Percentiles rank a stretch among this genome's conserved stretches.
Conservation (phyloP, 2,797 vertebrate genomes). For the Acropternis orthonyx region DNA sequence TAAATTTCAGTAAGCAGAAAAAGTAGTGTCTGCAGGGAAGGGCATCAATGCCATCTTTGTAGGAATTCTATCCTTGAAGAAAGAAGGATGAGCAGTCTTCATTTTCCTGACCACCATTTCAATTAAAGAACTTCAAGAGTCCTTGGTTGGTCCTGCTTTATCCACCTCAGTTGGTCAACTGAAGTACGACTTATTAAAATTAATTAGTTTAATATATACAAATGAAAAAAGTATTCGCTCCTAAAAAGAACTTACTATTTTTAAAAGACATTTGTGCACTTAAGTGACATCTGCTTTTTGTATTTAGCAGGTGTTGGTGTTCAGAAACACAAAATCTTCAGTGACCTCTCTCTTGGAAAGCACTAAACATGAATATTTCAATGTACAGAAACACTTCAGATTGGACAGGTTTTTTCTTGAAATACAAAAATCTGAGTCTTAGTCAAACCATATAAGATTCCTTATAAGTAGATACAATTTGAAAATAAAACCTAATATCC, state of each 20-base stretch:
- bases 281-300: background rate
- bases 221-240: background rate
- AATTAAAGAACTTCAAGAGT: background rate
- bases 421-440: background rate
- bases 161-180: background rate
- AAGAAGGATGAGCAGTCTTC: background rate
- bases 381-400: background rate
- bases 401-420: background rate
- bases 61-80: background rate
- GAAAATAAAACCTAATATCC: background rate
- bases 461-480: background rate
- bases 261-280: background rate
- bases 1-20: background rate
- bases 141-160: background rate
- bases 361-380: background rate
- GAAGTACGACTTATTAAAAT: background rate
- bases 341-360: background rate
- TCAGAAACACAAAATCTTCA: background rate
- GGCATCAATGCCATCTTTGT: background rate
- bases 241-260: background rate
- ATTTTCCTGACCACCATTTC: background rate
- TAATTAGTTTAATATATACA: background rate
- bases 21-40: background rate
- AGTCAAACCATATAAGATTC: background rate
- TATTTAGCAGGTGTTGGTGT: background rate